Base-by-base conservation (phyloP, 2,113 vertebrate species). In the Phainopepla nitens region DNA sequence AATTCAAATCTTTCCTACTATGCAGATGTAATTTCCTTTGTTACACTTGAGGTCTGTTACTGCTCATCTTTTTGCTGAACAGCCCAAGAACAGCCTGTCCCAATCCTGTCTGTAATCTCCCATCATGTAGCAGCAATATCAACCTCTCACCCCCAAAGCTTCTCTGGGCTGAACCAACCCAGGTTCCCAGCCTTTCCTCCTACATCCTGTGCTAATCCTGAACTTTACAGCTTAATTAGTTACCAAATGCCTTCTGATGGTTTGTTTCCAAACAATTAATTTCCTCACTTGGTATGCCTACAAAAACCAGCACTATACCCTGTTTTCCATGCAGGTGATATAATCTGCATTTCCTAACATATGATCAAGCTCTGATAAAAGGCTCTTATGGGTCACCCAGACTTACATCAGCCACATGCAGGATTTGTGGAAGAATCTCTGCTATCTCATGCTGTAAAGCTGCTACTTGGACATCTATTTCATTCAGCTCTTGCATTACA, bases 401-500 rank as follows among this genome's bases (percentile, higher is more conserved):
- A 97, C 99, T 99, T 97, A 99, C 99, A 29, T 98, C 97, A 27
- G 98, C 98, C 39, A 99, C 96, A 12, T 97, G 98, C 86, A 99
- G 98, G 66, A 99, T 98, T 42, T 98, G 98, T 16, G 98, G 98
- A 80, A 99, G 98, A 45, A 97, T 95, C 62, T 96, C 98, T 50
- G 98, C 90, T 79, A 99, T 98, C 82, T 96, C 97, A 47, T 98
- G 97, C 49, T 99, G 98, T 58, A 99, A 98, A 44, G 91, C 4
- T 62, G 96, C 95, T 49, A 99, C 98, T 61, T 97, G 97, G 12
- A 22, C 94, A 66, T 98, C 98, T 16, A 98, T 95, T 41, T 98
- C 97, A 2, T 91, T 62, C 66, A 99, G 96, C 70, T 98, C 97
- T 6, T 98, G 94, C 90, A 96, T 97, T 19, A 98, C 90, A 25